Base-by-base conservation (phyloP, 2,888 invertebrate species). In the Microplitis deprimator region DNA sequence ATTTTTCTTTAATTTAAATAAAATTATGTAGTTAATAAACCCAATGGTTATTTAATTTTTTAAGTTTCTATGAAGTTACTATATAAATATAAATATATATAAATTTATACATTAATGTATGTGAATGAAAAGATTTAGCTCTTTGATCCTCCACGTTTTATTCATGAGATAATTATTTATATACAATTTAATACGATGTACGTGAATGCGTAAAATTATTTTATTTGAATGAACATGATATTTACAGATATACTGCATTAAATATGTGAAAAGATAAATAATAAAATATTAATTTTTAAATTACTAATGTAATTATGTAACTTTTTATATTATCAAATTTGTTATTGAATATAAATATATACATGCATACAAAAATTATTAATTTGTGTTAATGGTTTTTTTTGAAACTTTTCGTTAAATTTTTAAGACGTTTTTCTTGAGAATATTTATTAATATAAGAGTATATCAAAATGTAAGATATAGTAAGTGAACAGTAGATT, bases 1-100 rank as follows among this genome's bases (percentile, higher is more conserved):
- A n/a, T 62, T 62, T 62, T 38, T 8, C 20, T 65, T 65, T 13
- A 65, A 29, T 65, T 38, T 10, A 65, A 68, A 64, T 71, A 71
- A 68, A 62, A 10, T 29, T 2, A 65, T 29, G 5, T 5, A 65
- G 13, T 29, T 65, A 6, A 13, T 29, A 62, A 62, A 62, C 62
- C 7, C 8, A 29, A 29, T 38, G 8, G 17, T 20, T 29, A 65
- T 65, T 65, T 65, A 29, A 65, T 65, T 65, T 65, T 29, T 29
- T 13, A 17, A 29, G 20, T 65, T 65, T 29, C 29, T 29, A 29
- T 29, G 29, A 29, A 29, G 4, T 29, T 29, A 29, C 29, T 29
- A 29, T n/a, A n/a, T n/a, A n/a, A n/a, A n/a, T n/a, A n/a, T n/a
- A n/a, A n/a, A n/a, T n/a, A 65, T 29, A 13, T 29, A 29, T 65